Evolutionary conservation across 1,140 invertebrate genomes (phyloP).

Genomic region (Penaeus japonicus): DNA sequence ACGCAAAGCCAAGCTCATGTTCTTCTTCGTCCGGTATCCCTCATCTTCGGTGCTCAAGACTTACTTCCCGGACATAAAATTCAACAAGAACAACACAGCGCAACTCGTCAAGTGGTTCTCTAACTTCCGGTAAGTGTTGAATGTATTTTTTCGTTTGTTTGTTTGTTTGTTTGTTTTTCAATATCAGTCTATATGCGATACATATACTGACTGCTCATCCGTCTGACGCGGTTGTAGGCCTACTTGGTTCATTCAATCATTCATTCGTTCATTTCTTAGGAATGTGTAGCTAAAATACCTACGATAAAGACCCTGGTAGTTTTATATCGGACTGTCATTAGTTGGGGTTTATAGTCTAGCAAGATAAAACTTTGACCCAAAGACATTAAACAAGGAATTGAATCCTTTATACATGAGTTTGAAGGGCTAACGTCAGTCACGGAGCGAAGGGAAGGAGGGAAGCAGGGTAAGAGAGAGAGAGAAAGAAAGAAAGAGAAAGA

Average conservation of each 20-base stretch:
- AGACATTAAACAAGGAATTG: too few species aligned
- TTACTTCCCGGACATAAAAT: conserved; percentile 99
- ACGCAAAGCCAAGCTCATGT: conserved; percentile 99
- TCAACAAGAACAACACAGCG: conserved; percentile 99
- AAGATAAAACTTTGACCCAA: too few species aligned
- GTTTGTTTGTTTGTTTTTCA: not conserved
- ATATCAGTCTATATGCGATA: too few species aligned
- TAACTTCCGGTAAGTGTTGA: conserved; percentile 91
- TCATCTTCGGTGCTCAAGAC: conserved; percentile 98
- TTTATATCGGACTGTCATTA: too few species aligned
- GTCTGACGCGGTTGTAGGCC: not conserved
- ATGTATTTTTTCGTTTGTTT: not conserved
- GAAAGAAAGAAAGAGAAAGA: not conserved
- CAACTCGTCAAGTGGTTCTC: conserved; percentile 99
- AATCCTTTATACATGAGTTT: not conserved
- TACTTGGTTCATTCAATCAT: not conserved
- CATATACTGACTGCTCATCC: too few species aligned
- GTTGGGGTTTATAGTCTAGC: too few species aligned
- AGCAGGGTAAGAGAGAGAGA: not conserved
- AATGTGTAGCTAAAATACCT: not conserved
- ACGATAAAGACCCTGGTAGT: not conserved
- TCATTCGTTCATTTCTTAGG: not conserved
- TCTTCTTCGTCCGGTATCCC: conserved; percentile 99
- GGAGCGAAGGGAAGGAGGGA: not conserved
- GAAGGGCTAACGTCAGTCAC: not conserved